Evolutionary conservation across 1,140 invertebrate genomes (phyloP).

Genomic region (Drosophila busckii): DNA sequence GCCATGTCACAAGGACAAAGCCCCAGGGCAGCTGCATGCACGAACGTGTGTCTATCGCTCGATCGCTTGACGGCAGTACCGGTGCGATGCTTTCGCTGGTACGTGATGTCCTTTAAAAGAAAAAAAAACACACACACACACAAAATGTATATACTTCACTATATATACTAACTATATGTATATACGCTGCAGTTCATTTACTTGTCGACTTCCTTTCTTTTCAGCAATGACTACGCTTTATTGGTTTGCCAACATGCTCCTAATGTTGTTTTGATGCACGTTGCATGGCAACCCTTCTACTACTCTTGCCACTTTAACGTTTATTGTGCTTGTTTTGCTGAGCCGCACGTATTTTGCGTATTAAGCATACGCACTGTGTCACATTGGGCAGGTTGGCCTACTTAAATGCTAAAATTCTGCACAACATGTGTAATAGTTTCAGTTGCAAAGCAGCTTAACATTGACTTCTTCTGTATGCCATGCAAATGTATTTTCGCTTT

Average conservation of each 20-base stretch:
- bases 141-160: too few species aligned
- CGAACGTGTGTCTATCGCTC: constrained; percentile 16
- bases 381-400: constrained; percentile 51
- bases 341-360: constrained; percentile 55
- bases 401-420: constrained; percentile 1
- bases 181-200: constrained; percentile 54
- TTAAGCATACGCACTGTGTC: constrained; percentile 55
- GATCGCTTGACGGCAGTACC: constrained; percentile 14
- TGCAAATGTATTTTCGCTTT: too few species aligned
- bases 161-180: not conserved
- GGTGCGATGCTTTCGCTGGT: constrained; percentile 21
- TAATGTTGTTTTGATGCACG: constrained; percentile 67
- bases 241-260: constrained; percentile 65
- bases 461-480: too few species aligned
- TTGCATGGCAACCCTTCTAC: constrained; percentile 59
- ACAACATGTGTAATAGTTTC: too few species aligned
- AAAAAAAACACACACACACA: too few species aligned
- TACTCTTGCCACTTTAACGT: constrained; percentile 32
- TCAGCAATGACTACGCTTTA: constrained; percentile 55
- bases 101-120: constrained; percentile 16
- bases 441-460: too few species aligned
- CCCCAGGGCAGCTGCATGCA: not conserved
- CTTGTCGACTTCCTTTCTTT: constrained; percentile 15
- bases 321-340: constrained; percentile 64
- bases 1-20: not conserved